Base-by-base conservation (phyloP, 2,888 invertebrate species). In the Ennomos erosarius region DNA sequence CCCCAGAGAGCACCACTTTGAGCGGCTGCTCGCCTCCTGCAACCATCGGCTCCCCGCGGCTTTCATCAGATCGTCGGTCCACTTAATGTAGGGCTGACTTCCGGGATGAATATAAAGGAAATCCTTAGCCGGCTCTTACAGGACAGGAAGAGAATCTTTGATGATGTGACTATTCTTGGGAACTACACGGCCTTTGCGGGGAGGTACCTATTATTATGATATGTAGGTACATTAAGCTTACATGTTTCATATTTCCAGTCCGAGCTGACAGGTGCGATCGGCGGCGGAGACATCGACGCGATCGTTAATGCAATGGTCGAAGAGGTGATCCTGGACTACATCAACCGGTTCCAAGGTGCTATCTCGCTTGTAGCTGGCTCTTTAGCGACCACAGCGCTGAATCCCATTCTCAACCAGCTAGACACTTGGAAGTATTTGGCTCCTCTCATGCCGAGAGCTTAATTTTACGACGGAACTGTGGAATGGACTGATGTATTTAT, bases 251-350 rank as follows among this genome's bases (percentile, higher is more conserved):
- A 26, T 4, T 72, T 81, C 10, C 78, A 93, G 93, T 83, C 86
- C 0, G 64, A 79, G 1, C 61, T 92, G 48, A 77, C 76, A 6
- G 93, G 93, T n/a, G 87, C 70, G 3, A 87, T 92, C 55, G 92
- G 91, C 10, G 93, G 92, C 10, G 92, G 92, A 0, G 82, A 88
- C 53, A 87, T 93, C 56, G 92, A 93, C 68, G 68, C 64, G 0
- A 82, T 92, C 35, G 85, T 89, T 12, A 92, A 92, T 72, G 81
- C 85, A 0, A 62, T 92, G 4, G 56, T 87, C 2, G 84, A 88
- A 11, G 90, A 92, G 1, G 87, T 92, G 0, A 59, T 90, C 33
- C 50, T 87, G 0, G 85, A 76, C 64, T 91, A 92, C 74, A 68
- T 81, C 9, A 85, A 82, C 71, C 76, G 90, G 1, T 91, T 92